Base-by-base conservation (phyloP, 2,888 invertebrate species). In the Thymelicus acteon region DNA sequence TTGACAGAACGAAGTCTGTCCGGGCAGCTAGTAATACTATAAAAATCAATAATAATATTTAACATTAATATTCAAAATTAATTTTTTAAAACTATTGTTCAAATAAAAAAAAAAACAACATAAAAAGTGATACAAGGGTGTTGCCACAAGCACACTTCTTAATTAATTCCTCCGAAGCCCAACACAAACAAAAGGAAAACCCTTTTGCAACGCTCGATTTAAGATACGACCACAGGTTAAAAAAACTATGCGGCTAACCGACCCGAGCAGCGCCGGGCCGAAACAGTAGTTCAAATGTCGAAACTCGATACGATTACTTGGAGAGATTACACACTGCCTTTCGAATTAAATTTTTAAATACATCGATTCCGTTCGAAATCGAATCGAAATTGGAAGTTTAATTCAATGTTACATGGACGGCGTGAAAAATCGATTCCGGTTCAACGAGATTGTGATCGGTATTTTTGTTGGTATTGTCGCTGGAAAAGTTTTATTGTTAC, bases 271-370 rank as follows among this genome's bases (percentile, higher is more conserved):
- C 77, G 82, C 78, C 83, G 82, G 76, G 81, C 79, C 80, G 82
- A 77, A 82, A 90, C 91, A 87, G 91, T 92, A 91, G 91, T 91
- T 79, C 79, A 80, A 84, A 85, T 84, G 75, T 74, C 75, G 90
- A 79, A 90, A 91, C 89, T 81, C 79, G 91, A 92, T 90, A 90
- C 83, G 82, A 86, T 86, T 75, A 77, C 75, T 83, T 82, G 77
- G 71, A 84, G 76, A 79, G 90, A 89, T 85, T 90, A 78, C 74
- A 89, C 87, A 86, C 80, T 82, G 75, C 60, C 19, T 12, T 52
- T 60, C 57, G 49, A 60, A 70, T 73, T 73, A 69, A 74, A 72
- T 67, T 72, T 75, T 71, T 72, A 73, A 72, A 75, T 69, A 72
- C 61, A 71, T 72, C 67, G 73, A 58, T 63, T 37, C 31, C 13